Conservation (phyloP, 2,888 invertebrate species). For the Augiades crinisus region DNA sequence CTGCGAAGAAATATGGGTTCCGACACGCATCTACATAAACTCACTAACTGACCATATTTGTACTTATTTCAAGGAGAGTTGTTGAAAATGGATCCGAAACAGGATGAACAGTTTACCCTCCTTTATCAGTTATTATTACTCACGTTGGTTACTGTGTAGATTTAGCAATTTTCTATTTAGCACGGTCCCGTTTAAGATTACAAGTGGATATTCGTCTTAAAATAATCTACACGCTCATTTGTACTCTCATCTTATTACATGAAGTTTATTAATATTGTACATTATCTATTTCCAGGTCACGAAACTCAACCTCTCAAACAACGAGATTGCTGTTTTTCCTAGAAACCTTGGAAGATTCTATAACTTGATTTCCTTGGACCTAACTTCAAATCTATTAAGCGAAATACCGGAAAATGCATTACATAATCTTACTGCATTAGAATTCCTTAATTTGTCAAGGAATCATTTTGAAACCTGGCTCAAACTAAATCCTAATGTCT, state of each 20-base stretch:
- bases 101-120: too few species aligned
- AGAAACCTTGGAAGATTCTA: conserved; percentile 47
- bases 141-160: too few species aligned
- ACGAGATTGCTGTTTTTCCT: conserved; percentile 82
- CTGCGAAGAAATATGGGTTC: too few species aligned
- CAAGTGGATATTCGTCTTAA: too few species aligned
- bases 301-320: conserved; percentile 84
- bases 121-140: too few species aligned
- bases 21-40: too few species aligned
- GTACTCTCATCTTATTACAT: too few species aligned
- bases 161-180: neutral
- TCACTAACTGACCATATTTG: too few species aligned
- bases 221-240: too few species aligned
- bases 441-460: conserved; percentile 82
- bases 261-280: neutral
- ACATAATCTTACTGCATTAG: conserved; percentile 76
- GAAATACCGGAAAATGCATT: conserved; percentile 71
- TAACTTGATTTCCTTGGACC: conserved; percentile 55
- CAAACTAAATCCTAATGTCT: conserved; percentile 76
- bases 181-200: too few species aligned
- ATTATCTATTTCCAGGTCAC: conserved; percentile 74
- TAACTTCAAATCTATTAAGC: conserved; percentile 76
- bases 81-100: too few species aligned
- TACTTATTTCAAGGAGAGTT: too few species aligned
- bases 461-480: conserved; percentile 83